Evolutionary conservation across 2,888 invertebrate species (phyloP), one percentile per base, ranked within the genome.

Genomic region (Habrosyne pyritoides): DNA sequence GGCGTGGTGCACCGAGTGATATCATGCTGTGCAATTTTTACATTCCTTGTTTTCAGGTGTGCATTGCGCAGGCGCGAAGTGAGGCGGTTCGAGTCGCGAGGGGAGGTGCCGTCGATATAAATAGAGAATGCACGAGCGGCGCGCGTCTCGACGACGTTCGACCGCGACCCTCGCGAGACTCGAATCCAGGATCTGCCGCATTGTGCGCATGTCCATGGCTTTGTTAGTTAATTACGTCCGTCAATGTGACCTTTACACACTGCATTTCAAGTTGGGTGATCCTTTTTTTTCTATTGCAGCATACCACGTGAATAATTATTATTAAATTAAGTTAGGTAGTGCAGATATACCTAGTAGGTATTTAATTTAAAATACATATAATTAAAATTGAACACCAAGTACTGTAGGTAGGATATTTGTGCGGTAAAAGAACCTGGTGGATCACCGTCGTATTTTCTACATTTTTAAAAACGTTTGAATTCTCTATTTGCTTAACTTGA

Each of bases 1-100:
- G 64, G 67, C 63, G 73, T 66, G 67, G 62, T 79, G 77, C 76
- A 82, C 75, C 69, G 75, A 71, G 57, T 71, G 71, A 72, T 73
- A 83, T 73, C 84, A 84, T 89, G 83, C 86, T 89, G 86, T 89
- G 88, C 85, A 87, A 85, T 87, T 90, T 89, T 89, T 87, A 87
- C 87, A 90, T 88, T 89, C 83, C 79, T 79, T 64, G 75, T 85
- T 82, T 75, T 79, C 66, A 80, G 76, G 76, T 77, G 73, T 69
- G 73, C 69, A 72, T 57, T 69, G 83, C 91, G 90, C 91, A 84
- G 82, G 90, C 90, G 90, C 79, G 81, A 73, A 72, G 69, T 66
- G 76, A 64, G 60, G 68, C 64, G 70, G 69, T 69, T 63, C 68
- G 65, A 67, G 76, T 70, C 71, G 67, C 69, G 75, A 64, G 71